Evolutionary conservation across 53 echinoderm and acorn worm genomes (phyloP).

Genomic region (Luidia sarsii): DNA sequence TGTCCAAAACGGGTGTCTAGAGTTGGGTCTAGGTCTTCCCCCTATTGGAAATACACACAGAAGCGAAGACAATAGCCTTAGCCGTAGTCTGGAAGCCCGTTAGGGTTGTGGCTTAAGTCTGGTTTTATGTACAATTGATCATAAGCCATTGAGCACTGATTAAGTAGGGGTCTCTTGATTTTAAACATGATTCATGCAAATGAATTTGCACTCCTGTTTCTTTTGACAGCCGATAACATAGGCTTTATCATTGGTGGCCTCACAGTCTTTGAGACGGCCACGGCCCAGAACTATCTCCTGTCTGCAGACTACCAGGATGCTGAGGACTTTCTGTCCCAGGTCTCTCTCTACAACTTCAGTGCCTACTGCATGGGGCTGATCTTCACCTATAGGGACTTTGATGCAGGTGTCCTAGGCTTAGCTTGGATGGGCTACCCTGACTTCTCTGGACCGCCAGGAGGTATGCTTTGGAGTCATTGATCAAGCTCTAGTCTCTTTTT

Average conservation of each 20-base stretch:
- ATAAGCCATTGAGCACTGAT: too few relatives aligned
- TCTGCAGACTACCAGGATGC: constrained; percentile 1
- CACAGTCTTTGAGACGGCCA: constrained; percentile 43
- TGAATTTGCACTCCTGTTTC: too few relatives aligned
- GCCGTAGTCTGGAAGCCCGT: too few relatives aligned
- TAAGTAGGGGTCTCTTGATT: too few relatives aligned
- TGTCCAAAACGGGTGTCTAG: too few relatives aligned
- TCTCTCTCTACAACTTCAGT: constrained; percentile 60
- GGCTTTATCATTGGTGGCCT: constrained; percentile 58
- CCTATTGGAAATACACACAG: too few relatives aligned
- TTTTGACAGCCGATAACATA: constrained; percentile 67
- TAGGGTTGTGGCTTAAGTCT: too few relatives aligned
- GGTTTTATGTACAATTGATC: too few relatives aligned
- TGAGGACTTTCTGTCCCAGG: constrained; percentile 37
- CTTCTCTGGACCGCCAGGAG: constrained; percentile 47
- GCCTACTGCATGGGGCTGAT: constrained; percentile 61
- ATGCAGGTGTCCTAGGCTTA: constrained; percentile 51
- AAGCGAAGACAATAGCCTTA: too few relatives aligned
- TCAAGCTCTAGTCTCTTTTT: not conserved
- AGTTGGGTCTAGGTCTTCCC: too few relatives aligned
- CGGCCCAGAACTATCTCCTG: constrained; percentile 34
- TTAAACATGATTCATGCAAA: too few relatives aligned
- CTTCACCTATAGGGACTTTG: constrained; percentile 61
- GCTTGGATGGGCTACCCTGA: constrained; percentile 68
- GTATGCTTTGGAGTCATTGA: not conserved